phyloP scores from a whole-genome alignment of 2,888 invertebrate species.

The Tricholauxania praeusta region DNA sequence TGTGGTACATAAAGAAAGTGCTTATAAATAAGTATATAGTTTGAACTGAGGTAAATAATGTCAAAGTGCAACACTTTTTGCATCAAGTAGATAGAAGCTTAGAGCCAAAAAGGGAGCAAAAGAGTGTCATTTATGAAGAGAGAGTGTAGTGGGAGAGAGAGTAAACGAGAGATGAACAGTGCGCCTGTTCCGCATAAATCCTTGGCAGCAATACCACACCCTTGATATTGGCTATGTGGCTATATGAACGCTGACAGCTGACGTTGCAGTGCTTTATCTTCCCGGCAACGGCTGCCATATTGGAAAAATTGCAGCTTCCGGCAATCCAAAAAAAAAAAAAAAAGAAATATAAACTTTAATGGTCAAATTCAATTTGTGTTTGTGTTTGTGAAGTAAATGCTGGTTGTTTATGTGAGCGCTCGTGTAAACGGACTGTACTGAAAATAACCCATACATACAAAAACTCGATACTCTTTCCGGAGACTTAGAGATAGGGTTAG shows the following conservation, averaged over 20 bases:
- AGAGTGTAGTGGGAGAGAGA: neutral
- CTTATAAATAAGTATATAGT: neutral
- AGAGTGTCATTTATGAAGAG: neutral
- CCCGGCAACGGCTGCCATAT: neutral
- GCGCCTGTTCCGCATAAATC: conserved; percentile 16
- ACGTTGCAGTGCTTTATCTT: neutral
- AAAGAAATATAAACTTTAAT: no score
- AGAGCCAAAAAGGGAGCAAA: neutral
- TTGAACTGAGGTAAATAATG: conserved; percentile 6
- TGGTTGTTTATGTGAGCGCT: no score
- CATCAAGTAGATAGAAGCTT: neutral
- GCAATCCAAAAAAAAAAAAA: neutral
- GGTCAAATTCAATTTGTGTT: no score
- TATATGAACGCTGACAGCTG: conserved; percentile 24
- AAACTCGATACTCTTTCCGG: neutral
- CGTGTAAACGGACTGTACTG: no score
- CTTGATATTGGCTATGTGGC: conserved; percentile 28
- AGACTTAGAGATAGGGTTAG: neutral
- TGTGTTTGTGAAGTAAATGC: no score
- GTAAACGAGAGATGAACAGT: neutral
- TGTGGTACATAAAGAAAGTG: neutral
- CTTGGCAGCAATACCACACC: conserved; percentile 33
- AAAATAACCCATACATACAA: no score
- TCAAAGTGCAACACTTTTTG: conserved; percentile 23
- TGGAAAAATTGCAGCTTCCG: conserved; percentile 29